Percentiles rank a stretch among this genome's conserved stretches.
These are phyloP conservation scores for Drosophila mayri DNA, from an alignment of 1,140 invertebrate genomes.

Conservation along the genomic window DNA sequence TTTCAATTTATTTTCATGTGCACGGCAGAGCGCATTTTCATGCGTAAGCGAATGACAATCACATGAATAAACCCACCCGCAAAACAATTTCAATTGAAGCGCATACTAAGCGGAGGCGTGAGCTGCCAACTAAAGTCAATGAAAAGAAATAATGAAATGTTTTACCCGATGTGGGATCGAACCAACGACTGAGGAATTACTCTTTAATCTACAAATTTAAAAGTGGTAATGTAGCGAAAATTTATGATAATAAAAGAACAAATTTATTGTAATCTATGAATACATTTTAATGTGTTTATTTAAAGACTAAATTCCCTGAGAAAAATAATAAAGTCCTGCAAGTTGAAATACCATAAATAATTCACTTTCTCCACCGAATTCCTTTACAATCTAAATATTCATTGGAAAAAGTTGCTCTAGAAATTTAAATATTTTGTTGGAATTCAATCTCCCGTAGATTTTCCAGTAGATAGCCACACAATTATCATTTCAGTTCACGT, in stretches of 20 bases:
- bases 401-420: conserved; percentile 7
- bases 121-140: conserved; percentile 47
- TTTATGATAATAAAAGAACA: too few species aligned
- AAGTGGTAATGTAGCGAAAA: neutral
- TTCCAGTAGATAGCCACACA: conserved; percentile 18
- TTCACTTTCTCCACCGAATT: neutral
- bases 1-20: conserved; percentile 73
- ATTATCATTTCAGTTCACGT: conserved; percentile 35
- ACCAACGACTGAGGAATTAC: neutral
- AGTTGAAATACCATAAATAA: neutral
- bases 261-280: neutral
- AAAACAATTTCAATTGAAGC: conserved; percentile 47
- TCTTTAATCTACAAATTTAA: conserved; percentile 1
- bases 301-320: neutral
- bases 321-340: too few species aligned
- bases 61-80: conserved; percentile 59
- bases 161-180: neutral
- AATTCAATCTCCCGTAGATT: conserved; percentile 6
- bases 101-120: conserved; percentile 35
- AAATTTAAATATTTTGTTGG: conserved; percentile 2
- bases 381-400: conserved; percentile 1
- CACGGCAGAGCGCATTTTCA: conserved; percentile 54
- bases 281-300: neutral
- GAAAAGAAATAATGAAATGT: conserved; percentile 47
- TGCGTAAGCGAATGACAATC: conserved; percentile 64